phyloP scores from a whole-genome alignment of 2,113 vertebrate species.

The Podiceps cristatus region DNA sequence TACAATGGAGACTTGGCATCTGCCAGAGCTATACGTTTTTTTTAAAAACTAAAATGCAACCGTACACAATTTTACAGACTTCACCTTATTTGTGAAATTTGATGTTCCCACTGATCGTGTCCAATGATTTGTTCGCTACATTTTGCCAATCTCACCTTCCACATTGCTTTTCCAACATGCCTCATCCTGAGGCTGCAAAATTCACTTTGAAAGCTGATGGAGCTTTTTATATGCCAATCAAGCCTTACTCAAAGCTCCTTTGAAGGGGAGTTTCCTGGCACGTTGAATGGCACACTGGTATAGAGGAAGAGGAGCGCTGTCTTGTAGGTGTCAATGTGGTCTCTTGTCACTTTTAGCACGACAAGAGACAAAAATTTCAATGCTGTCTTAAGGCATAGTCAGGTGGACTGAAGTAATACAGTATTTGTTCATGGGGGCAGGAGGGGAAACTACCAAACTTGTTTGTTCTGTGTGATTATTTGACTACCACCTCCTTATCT shows the following conservation, averaged over 20 bases:
- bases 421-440: accelerated
- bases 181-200: neutral
- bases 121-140: neutral
- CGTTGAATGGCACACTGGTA: accelerated
- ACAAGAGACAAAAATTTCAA: neutral
- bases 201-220: neutral
- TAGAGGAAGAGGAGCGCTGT: accelerated
- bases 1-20: conserved; percentile 10
- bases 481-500: neutral
- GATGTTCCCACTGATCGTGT: neutral
- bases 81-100: neutral
- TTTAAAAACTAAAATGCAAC: neutral
- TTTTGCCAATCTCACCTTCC: neutral
- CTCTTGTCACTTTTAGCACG: neutral
- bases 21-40: neutral
- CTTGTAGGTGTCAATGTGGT: neutral
- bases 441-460: neutral
- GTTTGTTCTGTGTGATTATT: neutral
- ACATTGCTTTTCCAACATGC: neutral
- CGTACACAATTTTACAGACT: neutral
- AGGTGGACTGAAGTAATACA: neutral
- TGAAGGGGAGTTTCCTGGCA: neutral
- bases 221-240: neutral
- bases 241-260: neutral
- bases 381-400: neutral